Evolutionary conservation across 1,140 invertebrate genomes (phyloP).

Genomic region (Euura saliciscinereae): DNA sequence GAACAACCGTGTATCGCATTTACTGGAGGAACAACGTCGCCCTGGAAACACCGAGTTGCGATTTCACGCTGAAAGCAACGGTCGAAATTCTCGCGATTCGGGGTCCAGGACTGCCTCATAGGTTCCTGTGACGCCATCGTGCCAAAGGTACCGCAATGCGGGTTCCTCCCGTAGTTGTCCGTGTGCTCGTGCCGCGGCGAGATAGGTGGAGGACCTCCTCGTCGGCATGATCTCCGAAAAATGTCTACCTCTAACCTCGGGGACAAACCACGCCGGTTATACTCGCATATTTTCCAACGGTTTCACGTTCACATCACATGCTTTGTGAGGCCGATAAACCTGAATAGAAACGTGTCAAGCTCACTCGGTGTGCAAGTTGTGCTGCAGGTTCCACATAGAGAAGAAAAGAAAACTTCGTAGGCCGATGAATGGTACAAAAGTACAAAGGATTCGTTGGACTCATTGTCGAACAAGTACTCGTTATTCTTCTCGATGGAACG

Average conservation of each 20-base stretch:
- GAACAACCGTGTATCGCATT: too few relatives aligned
- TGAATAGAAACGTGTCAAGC: constrained; percentile 1
- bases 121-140: background rate
- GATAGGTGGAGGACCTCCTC: background rate
- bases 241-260: too few relatives aligned
- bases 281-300: too few relatives aligned
- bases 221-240: background rate
- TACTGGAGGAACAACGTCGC: too few relatives aligned
- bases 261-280: too few relatives aligned
- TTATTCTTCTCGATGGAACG: background rate
- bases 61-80: background rate
- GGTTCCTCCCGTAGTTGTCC: background rate
- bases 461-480: background rate
- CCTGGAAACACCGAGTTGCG: too few relatives aligned
- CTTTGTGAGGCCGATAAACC: background rate
- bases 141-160: background rate
- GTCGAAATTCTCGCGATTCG: background rate
- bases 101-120: background rate
- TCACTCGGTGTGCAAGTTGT: background rate
- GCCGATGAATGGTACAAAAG: background rate
- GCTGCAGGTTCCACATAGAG: background rate
- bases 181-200: background rate
- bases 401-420: constrained; percentile 3
- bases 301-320: too few relatives aligned
- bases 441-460: background rate